A percentile compares a stretch with the other conserved stretches of the same genome.
phyloP scores from a whole-genome alignment of 2,113 vertebrate species.

The Mus spicilegus region DNA sequence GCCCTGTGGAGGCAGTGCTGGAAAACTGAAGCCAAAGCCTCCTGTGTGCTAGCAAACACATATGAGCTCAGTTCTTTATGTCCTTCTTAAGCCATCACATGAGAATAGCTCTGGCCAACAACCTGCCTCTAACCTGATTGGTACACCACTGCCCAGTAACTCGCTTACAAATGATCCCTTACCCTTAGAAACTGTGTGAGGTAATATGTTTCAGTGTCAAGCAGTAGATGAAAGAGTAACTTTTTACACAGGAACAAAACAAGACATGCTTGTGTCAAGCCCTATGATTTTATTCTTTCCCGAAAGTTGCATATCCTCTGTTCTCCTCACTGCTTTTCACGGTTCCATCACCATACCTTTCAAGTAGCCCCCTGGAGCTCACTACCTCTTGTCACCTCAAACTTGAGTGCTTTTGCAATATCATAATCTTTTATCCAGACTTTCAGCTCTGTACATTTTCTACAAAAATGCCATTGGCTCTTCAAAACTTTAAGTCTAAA shows the following conservation, averaged over 20 bases:
- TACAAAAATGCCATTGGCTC: not conserved
- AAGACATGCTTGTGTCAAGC: fast-evolving
- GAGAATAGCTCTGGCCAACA: fast-evolving
- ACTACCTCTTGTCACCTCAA: not conserved
- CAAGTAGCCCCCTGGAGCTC: not conserved
- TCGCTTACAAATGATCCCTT: not conserved
- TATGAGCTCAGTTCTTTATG: not conserved
- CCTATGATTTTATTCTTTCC: fast-evolving
- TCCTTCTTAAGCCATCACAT: not conserved
- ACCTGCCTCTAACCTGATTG: not conserved
- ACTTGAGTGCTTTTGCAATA: not conserved
- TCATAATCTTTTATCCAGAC: not conserved
- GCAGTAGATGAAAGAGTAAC: no score
- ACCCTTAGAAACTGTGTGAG: not conserved
- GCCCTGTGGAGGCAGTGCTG: no score
- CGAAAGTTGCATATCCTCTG: not conserved
- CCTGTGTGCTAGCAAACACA: not conserved
- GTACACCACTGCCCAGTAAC: not conserved
- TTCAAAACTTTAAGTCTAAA: not conserved
- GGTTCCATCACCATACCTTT: not conserved
- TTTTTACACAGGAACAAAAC: not conserved
- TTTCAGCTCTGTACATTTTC: not conserved
- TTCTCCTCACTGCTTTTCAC: not conserved
- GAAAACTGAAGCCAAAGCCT: not conserved
- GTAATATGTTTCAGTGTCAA: not conserved